phyloP scores from a whole-genome alignment of 2,888 invertebrate genomes.

The Idaea biselata region DNA sequence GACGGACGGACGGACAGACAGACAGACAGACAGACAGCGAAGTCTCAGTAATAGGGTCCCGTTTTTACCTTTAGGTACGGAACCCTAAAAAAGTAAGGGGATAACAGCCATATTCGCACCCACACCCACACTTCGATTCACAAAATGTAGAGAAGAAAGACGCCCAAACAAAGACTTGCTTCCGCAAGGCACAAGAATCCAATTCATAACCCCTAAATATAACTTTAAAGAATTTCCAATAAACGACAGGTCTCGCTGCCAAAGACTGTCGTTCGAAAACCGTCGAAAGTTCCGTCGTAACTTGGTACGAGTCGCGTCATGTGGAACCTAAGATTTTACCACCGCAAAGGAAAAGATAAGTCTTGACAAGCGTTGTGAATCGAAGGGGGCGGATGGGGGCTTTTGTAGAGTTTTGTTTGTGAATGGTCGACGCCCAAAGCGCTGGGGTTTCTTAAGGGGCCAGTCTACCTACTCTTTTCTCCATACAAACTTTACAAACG shows the following conservation, averaged over 20 bases:
- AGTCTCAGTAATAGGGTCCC: too few relatives aligned
- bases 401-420: constrained; percentile 12
- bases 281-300: background rate
- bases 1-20: too few relatives aligned
- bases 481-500: too few relatives aligned
- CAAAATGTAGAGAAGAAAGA: background rate
- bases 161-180: background rate
- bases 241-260: background rate
- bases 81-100: too few relatives aligned
- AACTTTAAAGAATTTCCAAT: background rate
- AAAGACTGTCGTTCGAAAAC: background rate
- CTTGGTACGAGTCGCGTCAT: constrained; percentile 22
- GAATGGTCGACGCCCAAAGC: too few relatives aligned
- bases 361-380: constrained; percentile 35
- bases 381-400: constrained; percentile 15
- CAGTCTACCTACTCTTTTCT: too few relatives aligned
- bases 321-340: constrained; percentile 32
- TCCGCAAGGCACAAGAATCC: background rate
- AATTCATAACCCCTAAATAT: background rate
- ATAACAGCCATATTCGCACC: too few relatives aligned
- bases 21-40: too few relatives aligned
- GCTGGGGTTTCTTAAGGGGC: too few relatives aligned
- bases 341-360: constrained; percentile 31
- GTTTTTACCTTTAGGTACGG: too few relatives aligned
- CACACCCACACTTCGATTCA: too few relatives aligned